Conservation (phyloP, 2,797 vertebrate species). For the Morus bassanus region DNA sequence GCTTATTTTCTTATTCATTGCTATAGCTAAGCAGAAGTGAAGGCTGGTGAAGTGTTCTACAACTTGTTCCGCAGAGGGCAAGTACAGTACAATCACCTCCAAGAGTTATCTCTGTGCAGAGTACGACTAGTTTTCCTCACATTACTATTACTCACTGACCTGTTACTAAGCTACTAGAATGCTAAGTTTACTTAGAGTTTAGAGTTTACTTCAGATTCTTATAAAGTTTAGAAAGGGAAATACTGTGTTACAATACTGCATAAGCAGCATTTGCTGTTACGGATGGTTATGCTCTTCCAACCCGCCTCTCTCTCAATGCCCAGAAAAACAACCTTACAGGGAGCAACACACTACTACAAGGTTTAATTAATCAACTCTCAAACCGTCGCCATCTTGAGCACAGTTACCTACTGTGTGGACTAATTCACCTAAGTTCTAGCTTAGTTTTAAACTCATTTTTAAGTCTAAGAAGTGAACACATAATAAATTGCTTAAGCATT, state of each 20-base stretch:
- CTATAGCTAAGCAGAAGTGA: background rate
- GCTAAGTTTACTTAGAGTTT: background rate
- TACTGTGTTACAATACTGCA: fast-evolving
- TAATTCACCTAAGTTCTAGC: background rate
- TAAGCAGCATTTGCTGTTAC: background rate
- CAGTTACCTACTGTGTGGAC: fast-evolving
- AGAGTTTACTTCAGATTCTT: background rate
- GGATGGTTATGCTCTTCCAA: background rate
- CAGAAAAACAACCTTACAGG: background rate
- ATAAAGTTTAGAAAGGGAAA: background rate
- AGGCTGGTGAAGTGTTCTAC: background rate
- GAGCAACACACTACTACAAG: background rate
- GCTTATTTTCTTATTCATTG: background rate
- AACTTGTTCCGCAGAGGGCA: background rate
- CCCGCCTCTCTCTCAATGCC: too few species aligned
- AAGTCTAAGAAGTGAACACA: background rate
- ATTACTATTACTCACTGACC: background rate
- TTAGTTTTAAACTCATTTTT: background rate
- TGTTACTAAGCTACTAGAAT: background rate
- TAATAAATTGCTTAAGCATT: background rate
- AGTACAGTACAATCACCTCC: background rate
- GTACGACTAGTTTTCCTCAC: background rate
- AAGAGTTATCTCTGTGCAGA: background rate
- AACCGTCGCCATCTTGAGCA: background rate
- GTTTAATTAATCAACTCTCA: background rate